Evolutionary conservation across 2,113 vertebrate genomes (phyloP), one percentile per base, ranked within the genome.

Genomic region (Centrocercus urophasianus): DNA sequence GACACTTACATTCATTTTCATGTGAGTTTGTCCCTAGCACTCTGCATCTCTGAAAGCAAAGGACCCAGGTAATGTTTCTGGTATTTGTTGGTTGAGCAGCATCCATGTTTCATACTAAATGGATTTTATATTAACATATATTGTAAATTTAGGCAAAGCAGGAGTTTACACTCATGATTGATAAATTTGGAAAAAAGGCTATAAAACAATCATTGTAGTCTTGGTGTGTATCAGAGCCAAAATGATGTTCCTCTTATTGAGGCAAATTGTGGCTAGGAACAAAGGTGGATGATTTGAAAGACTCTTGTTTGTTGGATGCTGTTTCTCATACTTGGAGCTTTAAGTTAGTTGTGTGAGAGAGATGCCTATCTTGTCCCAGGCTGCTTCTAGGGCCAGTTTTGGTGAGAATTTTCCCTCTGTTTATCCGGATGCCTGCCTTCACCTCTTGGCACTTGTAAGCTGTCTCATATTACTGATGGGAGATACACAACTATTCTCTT

Each of bases 321-420:
- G 11, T 43, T 30, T 32, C 7, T 86, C 56, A 24, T 18, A 42
- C 64, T 17, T 24, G 25, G 30, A 66, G 14, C 8, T 56, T 74
- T 56, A 80, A 77, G 36, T 4, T 59, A 4, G 32, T 6, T 78
- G 38, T 38, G 6, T 45, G 20, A 67, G 10, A 50, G 8, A 65
- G 6, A 11, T 77, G 8, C 40, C 42, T 1, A 1, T 8, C 34
- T 74, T 52, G 48, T 69, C 21, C 42, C 28, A 47, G 1, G 0
- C 28, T 69, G 57, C 32, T 78, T 34, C 5, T 1, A 70, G 54
- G 32, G 57, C 21, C 7, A 15, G 34, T 65, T 9, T 9, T 10
- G 57, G 28, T 32, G 42, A 63, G 56, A 24, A 11, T 78, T 83
- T 83, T 43, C 54, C 32, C 8, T 25, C 15, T 9, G 1, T 81